Evolutionary conservation across 2,113 vertebrate genomes (phyloP).

Genomic region (Brachypodius melanocephalos): DNA sequence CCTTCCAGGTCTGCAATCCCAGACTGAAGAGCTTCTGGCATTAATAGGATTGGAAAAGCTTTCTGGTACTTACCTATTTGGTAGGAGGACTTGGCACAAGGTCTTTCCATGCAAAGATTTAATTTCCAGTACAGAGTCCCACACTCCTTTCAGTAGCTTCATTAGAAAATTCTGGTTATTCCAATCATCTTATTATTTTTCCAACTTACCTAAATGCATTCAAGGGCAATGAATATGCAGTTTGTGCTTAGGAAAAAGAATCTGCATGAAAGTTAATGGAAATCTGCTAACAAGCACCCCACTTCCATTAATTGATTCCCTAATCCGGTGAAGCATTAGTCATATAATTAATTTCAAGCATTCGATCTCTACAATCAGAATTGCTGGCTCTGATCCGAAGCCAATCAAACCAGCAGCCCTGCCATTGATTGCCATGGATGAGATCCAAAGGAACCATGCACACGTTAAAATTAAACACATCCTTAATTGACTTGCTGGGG

Average conservation of each 20-base stretch:
- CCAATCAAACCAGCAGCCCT: slow-evolving; percentile 57
- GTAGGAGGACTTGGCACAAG: background rate
- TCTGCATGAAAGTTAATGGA: slow-evolving; percentile 34
- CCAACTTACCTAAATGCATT: background rate
- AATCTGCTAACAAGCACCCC: slow-evolving; percentile 47
- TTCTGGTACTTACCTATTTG: background rate
- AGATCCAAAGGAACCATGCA: slow-evolving; percentile 41
- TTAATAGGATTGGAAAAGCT: background rate
- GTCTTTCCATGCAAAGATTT: background rate
- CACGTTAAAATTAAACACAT: slow-evolving; percentile 50
- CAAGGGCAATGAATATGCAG: slow-evolving; percentile 36
- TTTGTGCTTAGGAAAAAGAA: slow-evolving; percentile 1
- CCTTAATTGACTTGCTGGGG: slow-evolving; percentile 42
- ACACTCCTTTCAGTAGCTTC: background rate
- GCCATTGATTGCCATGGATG: slow-evolving; percentile 53
- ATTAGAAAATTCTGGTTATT: background rate
- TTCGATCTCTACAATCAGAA: slow-evolving; percentile 60
- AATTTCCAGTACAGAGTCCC: background rate
- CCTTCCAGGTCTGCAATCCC: background rate
- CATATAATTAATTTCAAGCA: slow-evolving; percentile 56
- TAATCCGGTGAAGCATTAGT: slow-evolving; percentile 54
- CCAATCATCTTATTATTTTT: background rate
- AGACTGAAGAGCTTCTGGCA: background rate
- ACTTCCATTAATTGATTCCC: slow-evolving; percentile 53
- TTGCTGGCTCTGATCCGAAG: slow-evolving; percentile 52